Evolutionary conservation across 2,113 vertebrate species (phyloP).

Genomic region (Rhombomys opimus): DNA sequence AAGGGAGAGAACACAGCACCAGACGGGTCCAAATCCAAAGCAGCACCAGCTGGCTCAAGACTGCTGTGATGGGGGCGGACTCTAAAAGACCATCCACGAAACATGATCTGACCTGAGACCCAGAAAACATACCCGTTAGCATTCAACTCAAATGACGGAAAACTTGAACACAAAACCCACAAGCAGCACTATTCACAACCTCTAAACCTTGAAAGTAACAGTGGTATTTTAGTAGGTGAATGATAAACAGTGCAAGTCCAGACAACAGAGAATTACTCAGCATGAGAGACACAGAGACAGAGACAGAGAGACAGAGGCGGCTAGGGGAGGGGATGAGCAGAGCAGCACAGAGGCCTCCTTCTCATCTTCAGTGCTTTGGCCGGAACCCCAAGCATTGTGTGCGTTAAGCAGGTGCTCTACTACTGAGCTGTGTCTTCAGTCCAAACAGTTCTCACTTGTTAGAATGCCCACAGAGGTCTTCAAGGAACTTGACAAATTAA

Average conservation of each 20-base stretch:
- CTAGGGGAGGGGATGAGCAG: background rate
- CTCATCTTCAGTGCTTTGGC: background rate
- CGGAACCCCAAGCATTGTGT: background rate
- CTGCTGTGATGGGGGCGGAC: too few relatives aligned
- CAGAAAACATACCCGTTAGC: background rate
- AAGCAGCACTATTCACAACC: background rate
- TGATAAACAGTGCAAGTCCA: background rate
- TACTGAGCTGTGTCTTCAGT: background rate
- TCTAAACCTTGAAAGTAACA: constrained; percentile 16
- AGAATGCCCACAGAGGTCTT: background rate
- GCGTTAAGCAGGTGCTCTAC: background rate
- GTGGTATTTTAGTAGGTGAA: background rate
- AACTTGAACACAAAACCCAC: background rate
- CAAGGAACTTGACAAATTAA: background rate
- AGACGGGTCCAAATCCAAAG: background rate
- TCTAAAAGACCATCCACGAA: background rate
- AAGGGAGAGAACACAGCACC: background rate
- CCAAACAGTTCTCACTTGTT: background rate
- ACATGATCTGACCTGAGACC: background rate
- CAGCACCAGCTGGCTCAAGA: background rate
- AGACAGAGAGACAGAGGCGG: background rate
- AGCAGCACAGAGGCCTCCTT: background rate
- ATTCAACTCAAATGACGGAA: background rate
- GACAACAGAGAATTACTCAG: background rate
- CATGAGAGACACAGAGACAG: background rate